Conservation (phyloP, 2,113 vertebrate species). For the Bubo bubo region DNA sequence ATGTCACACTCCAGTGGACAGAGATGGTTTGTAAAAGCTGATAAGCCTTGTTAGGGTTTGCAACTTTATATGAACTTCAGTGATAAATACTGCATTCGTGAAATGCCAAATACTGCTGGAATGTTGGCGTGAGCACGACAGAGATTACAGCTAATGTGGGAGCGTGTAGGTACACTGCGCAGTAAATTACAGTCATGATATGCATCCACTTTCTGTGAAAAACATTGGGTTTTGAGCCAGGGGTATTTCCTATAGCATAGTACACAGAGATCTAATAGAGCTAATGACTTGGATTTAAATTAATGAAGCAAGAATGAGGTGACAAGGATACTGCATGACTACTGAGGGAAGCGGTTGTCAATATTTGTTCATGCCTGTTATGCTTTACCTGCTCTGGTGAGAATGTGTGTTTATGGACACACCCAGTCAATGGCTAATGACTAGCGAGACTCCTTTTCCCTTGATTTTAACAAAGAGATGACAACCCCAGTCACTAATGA, state of each 20-base stretch:
- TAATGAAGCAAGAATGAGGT: conserved; percentile 56
- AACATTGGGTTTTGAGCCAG: background rate
- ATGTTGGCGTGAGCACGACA: conserved; percentile 24
- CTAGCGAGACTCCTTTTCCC: background rate
- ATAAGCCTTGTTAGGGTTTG: conserved; percentile 50
- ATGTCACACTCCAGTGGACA: background rate
- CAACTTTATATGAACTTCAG: conserved; percentile 63
- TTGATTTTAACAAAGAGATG: conserved; percentile 46
- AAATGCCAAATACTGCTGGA: conserved; percentile 48
- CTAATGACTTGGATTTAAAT: conserved; percentile 50
- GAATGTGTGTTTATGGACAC: background rate
- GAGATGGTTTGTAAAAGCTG: conserved; percentile 45
- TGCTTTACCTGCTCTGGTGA: background rate
- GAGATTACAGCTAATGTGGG: conserved; percentile 52
- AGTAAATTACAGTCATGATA: conserved; percentile 40
- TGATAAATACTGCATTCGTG: conserved; percentile 48
- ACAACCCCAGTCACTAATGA: background rate
- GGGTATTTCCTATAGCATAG: conserved; percentile 36
- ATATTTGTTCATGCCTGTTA: conserved; percentile 43
- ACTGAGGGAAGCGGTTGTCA: conserved; percentile 2
- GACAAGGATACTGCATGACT: background rate
- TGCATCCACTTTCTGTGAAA: conserved; percentile 3
- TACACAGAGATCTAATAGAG: conserved; percentile 29
- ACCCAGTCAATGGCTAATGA: background rate
- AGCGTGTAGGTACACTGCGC: conserved; percentile 22